Base-by-base conservation (phyloP, 2,113 vertebrate genomes). In the Atherinomorus stipes region DNA sequence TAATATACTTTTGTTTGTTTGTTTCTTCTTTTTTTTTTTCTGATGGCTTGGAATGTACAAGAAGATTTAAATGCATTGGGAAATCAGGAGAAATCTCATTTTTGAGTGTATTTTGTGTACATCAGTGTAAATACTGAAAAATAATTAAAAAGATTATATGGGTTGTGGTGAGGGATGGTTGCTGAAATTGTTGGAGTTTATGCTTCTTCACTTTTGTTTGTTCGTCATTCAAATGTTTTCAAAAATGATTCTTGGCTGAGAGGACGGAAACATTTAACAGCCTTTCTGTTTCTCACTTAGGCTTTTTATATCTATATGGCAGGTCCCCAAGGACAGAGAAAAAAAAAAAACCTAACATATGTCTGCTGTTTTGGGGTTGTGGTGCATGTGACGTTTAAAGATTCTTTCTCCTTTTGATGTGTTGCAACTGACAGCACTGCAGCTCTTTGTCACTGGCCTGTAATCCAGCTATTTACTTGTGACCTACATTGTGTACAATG, bases 51-150 rank as follows among this genome's bases (percentile, higher is more conserved):
- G 93, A 94, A 93, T 93, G 92, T 92, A 92, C 76, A 71, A 89
- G 78, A 90, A 68, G 86, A 91, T 87, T 89, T 85, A 78, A 86
- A 86, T 71, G 74, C 81, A 78, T 84, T 83, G 78, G 81, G 80
- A 80, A 84, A 79, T 69, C 69, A 73, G 64, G 80, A 81, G 84
- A 85, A 74, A 87, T 83, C 84, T 88, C 87, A 83, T 93, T 93
- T 94, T 93, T 93, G 89, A 94, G 91, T 94, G 93, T 95, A 94
- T 94, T 94, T 94, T 95, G 92, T 95, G 93, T 94, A 94, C 91
- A 94, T 94, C 93, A 78, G 79, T 94, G 93, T 95, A 95, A 94
- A 94, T 95, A 94, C 88, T 93, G 85, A 91, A 90, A 91, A 90
- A 93, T 87, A 90, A 90, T 89, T 76, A 88, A 88, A 86, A 74